Percentiles rank a stretch among this genome's conserved stretches.
These are phyloP conservation scores for Frankliniella intonsa DNA, from an alignment of 2,888 invertebrate species.

Conservation along the genomic window DNA sequence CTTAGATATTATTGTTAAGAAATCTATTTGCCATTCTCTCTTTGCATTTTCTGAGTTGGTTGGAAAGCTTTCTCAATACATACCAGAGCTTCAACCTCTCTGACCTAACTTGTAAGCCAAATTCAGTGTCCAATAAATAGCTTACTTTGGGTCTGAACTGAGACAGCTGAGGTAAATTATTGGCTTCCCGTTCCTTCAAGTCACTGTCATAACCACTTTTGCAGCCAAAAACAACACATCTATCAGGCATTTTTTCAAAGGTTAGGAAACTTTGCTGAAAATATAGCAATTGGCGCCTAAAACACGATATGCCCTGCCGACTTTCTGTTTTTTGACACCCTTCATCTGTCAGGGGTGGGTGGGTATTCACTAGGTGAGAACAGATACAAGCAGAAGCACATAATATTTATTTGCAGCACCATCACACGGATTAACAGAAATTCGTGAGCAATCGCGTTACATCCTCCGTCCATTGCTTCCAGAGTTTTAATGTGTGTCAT, in stretches of 20 bases:
- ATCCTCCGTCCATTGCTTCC: no score
- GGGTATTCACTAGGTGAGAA: no score
- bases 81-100: no score
- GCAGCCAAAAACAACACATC: constrained; percentile 10
- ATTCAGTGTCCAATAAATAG: neutral
- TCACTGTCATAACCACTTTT: neutral
- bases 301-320: no score
- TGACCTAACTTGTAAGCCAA: no score
- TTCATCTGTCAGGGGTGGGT: no score
- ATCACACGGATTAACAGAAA: no score
- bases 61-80: neutral
- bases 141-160: constrained; percentile 6
- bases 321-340: no score
- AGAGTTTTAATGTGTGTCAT: no score
- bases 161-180: neutral
- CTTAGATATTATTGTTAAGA: neutral
- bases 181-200: neutral
- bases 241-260: neutral
- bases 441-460: no score
- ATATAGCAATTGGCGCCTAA: neutral
- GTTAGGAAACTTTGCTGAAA: neutral
- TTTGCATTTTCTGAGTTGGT: neutral
- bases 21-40: neutral
- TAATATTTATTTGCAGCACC: no score
- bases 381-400: no score